Percentiles rank a stretch among this genome's conserved stretches.
These are phyloP conservation scores for Characodon lateralis DNA, from an alignment of 2,797 vertebrate genomes.

Conservation along the genomic window DNA sequence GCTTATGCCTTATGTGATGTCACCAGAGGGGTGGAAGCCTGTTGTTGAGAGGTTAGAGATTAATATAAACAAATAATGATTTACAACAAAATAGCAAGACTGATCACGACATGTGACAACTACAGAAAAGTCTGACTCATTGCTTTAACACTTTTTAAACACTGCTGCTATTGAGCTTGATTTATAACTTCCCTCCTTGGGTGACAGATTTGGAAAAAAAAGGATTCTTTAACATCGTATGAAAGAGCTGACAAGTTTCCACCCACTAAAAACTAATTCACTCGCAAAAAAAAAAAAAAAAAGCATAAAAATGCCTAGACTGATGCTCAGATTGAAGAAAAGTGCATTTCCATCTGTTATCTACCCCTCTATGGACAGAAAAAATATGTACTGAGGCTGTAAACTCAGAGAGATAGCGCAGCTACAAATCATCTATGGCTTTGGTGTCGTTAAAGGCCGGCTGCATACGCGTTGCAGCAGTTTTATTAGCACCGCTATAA, in stretches of 20 bases:
- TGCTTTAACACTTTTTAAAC: no score
- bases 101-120: no score
- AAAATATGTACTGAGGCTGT: conserved; percentile 58
- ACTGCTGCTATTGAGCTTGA: no score
- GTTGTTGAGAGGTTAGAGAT: no score
- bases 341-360: conserved; percentile 43
- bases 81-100: no score
- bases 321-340: conserved; percentile 19
- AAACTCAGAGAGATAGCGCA: conserved; percentile 55
- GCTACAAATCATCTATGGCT: conserved; percentile 70
- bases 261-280: conserved; percentile 1
- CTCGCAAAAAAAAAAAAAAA: no score
- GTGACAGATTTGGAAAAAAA: background rate
- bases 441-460: conserved; percentile 56
- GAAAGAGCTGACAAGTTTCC: conserved; percentile 41
- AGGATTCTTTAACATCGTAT: conserved; percentile 40
- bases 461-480: conserved; percentile 20
- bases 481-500: conserved; percentile 47
- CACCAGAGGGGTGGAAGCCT: no score
- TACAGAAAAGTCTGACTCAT: no score
- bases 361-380: conserved; percentile 63
- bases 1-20: no score
- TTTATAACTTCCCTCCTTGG: no score
- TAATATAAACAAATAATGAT: no score
- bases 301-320: conserved; percentile 10